Evolutionary conservation across 2,113 vertebrate species (phyloP).

Genomic region (Pterocles gutturalis): DNA sequence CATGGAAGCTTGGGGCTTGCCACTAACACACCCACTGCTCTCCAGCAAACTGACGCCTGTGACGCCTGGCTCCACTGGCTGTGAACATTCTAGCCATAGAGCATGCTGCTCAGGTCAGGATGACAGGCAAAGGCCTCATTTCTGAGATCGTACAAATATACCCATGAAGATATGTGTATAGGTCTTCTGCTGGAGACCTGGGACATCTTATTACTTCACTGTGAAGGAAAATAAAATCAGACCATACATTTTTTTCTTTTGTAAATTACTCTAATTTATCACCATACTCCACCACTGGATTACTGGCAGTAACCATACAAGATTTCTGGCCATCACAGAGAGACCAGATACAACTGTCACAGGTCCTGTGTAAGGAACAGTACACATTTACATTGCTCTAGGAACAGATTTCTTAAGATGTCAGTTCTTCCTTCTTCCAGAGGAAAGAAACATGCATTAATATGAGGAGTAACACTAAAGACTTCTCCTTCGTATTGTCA

Average conservation of each 20-base stretch:
- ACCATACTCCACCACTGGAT: neutral
- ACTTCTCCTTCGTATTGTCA: neutral
- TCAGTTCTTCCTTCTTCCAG: neutral
- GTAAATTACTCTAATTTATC: neutral
- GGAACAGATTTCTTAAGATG: neutral
- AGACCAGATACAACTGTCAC: neutral
- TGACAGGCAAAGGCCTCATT: neutral
- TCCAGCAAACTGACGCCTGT: neutral
- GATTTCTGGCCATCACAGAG: neutral
- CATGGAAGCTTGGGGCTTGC: neutral
- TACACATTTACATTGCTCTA: neutral
- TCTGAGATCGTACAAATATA: neutral
- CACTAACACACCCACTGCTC: neutral
- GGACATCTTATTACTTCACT: neutral
- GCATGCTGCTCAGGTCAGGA: rapidly evolving
- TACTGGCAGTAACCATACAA: neutral
- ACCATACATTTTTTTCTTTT: neutral
- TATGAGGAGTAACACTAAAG: neutral
- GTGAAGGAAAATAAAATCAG: neutral
- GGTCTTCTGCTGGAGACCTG: neutral
- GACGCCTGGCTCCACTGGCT: neutral
- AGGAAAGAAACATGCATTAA: neutral
- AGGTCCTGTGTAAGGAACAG: neutral
- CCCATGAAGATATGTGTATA: too few relatives aligned
- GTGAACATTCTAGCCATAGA: too few relatives aligned